Evolutionary conservation across 1,140 invertebrate genomes (phyloP), one percentile per base, ranked within the genome.

Genomic region (Drosophila pseudoananassae): DNA sequence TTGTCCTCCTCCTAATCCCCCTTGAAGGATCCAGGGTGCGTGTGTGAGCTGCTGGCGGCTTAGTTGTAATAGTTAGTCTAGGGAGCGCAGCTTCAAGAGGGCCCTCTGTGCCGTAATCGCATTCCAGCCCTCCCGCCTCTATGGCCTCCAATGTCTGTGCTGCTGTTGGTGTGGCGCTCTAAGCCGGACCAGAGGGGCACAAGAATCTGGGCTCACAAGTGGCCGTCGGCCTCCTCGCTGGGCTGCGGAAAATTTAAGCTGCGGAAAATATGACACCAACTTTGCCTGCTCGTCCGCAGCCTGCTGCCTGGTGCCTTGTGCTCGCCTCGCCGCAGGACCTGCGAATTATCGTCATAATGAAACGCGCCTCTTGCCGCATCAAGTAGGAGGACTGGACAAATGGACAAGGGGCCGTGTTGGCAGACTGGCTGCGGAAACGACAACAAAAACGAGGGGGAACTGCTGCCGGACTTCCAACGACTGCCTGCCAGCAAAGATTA

Each of bases 211-310:
- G 47, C 63, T 36, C 47, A 47, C 56, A 84, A 84, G 77, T 84
- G 76, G 73, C 73, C 79, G 82, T 54, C 55, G 59, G 45, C 29
- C 38, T 33, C 7, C 15, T 7, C 5, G 9, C 29, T n/a, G 29
- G 50, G 55, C 56, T 77, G 71, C 65, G 76, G 82, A 74, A 88
- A 76, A 76, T 83, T 79, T 83, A 88, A 89, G 83, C 83, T 89
- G 79, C 84, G 79, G 84, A 89, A 88, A 88, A 88, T 88, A 76
- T 89, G 83, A 88, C 83, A 88, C 84, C 83, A 83, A 87, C 63
- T 69, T 66, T 60, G 40, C 63, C 31, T 57, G 72, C 65, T 56
- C 25, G 38, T 47, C 51, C 6, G 25, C 25, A 6, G 25, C 25
- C 25, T 27, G 61, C 50, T 56, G 65, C 47, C 50, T 43, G 58